Evolutionary conservation across 2,888 invertebrate genomes (phyloP).

Genomic region (Chrysomela aeneicollis): DNA sequence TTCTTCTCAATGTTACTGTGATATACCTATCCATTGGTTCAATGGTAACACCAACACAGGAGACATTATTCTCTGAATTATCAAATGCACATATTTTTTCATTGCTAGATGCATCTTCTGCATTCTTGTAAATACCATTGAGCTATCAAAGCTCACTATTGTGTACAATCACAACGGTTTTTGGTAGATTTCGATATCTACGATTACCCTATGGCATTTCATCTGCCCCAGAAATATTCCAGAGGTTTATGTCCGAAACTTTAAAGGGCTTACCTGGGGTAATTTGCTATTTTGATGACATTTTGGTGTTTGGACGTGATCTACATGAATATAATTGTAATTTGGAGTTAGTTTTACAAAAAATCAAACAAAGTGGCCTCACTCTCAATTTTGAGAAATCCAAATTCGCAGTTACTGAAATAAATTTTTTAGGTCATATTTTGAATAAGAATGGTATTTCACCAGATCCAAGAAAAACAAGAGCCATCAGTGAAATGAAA

Average conservation of each 20-base stretch:
- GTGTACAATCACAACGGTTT: slow-evolving; percentile 25
- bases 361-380: slow-evolving; percentile 13
- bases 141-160: slow-evolving; percentile 31
- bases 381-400: slow-evolving; percentile 27
- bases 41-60: slow-evolving; percentile 28
- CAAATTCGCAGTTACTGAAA: slow-evolving; percentile 26
- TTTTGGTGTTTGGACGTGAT: slow-evolving; percentile 4
- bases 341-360: neutral
- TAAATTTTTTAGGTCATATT: too few relatives aligned
- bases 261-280: slow-evolving; percentile 15
- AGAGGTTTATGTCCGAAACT: slow-evolving; percentile 15
- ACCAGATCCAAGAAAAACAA: too few relatives aligned
- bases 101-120: slow-evolving; percentile 32
- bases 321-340: slow-evolving; percentile 1
- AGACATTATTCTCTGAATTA: slow-evolving; percentile 22
- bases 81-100: slow-evolving; percentile 22
- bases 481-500: too few relatives aligned
- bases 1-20: too few relatives aligned
- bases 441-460: too few relatives aligned
- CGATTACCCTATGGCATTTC: too few relatives aligned
- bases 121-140: slow-evolving; percentile 33
- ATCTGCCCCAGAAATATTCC: slow-evolving; percentile 24
- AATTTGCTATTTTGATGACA: slow-evolving; percentile 16
- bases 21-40: too few relatives aligned
- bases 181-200: slow-evolving; percentile 25